Conservation (phyloP, 1,140 invertebrate species). For the Hylaeus volcanicus region DNA sequence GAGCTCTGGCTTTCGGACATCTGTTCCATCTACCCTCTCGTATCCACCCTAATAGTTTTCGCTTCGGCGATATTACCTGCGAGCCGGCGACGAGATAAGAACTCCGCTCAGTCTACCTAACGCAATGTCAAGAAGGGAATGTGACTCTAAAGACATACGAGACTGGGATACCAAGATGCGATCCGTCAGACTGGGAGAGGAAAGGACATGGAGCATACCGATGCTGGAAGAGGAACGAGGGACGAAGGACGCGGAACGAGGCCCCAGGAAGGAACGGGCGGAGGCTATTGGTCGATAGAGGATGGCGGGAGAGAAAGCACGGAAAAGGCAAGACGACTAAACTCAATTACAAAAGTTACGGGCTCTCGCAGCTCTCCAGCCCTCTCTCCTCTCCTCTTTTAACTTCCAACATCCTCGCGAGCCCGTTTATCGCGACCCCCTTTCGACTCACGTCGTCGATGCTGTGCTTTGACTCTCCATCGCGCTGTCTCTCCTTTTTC, state of each 20-base stretch:
- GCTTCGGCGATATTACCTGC: slow-evolving; percentile 41
- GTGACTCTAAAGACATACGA: background rate
- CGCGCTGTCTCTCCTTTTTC: slow-evolving; percentile 9
- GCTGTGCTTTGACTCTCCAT: slow-evolving; percentile 16
- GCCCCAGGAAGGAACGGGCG: slow-evolving; percentile 10
- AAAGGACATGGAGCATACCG: slow-evolving; percentile 21
- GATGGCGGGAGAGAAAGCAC: slow-evolving; percentile 42
- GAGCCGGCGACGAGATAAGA: slow-evolving; percentile 36
- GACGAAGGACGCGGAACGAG: slow-evolving; percentile 25
- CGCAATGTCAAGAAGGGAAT: slow-evolving; percentile 1
- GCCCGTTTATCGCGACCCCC: background rate
- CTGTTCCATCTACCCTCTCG: slow-evolving; percentile 25
- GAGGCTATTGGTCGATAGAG: slow-evolving; percentile 17
- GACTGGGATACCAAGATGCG: slow-evolving; percentile 30
- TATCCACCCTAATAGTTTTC: slow-evolving; percentile 51
- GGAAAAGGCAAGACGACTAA: slow-evolving; percentile 68
- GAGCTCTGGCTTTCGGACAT: slow-evolving; percentile 5
- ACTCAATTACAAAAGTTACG: slow-evolving; percentile 79
- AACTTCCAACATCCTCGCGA: background rate
- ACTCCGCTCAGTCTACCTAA: slow-evolving; percentile 23
- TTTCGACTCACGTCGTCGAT: slow-evolving; percentile 6
- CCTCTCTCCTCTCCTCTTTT: slow-evolving; percentile 19
- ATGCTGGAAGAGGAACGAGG: slow-evolving; percentile 16
- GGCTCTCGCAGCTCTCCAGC: slow-evolving; percentile 52
- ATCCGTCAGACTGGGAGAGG: slow-evolving; percentile 35